Evolutionary conservation across 2,797 vertebrate genomes (phyloP), one percentile per base, ranked within the genome.

Genomic region (Pelodytes ibericus): DNA sequence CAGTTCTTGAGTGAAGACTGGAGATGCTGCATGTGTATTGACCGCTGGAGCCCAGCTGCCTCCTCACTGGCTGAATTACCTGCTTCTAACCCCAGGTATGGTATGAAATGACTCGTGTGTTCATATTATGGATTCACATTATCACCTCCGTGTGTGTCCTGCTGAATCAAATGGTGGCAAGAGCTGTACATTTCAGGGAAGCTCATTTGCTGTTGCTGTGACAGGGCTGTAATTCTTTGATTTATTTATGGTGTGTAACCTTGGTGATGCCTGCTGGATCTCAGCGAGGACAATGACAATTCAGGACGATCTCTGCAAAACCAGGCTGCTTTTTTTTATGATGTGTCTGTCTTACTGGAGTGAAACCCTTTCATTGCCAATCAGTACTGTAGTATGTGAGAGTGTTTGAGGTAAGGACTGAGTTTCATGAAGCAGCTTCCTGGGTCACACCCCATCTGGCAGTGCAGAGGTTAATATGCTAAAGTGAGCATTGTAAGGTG

Each of bases 31-130:
- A 66, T 66, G 63, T 72, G 68, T 58, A 36, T 62, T 30, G 58
- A 49, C 30, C 53, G 60, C 41, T 49, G 30, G 64, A 51, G 66
- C 41, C 39, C 36, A 53, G 16, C 75, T 10, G 68, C 27, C 59
- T 26, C 49, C 39, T 59, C 51, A 15, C 68, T 49, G 75, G 56
- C 20, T 72, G 47, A 47, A 72, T 73, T 63, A 72, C 63, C 70
- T 73, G 76, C 63, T 53, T 70, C 70, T 60, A 29, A 72, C 61
- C 63, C 41, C 70, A 73, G 76, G 76, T 78, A 72, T 53, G 76
- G 72, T 61, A 61, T 53, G 27, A 41, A 47, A 72, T 39, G 53
- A 62, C 70, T 68, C 31, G 36, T 73, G 61, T 65, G 60, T 66
- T 72, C 27, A 30, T 72, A 60, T 72, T 41, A 61, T 71, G 67